Percentiles rank a stretch among this genome's conserved stretches.
Conservation (phyloP, 2,797 vertebrate genomes). For the Callimico goeldii region DNA sequence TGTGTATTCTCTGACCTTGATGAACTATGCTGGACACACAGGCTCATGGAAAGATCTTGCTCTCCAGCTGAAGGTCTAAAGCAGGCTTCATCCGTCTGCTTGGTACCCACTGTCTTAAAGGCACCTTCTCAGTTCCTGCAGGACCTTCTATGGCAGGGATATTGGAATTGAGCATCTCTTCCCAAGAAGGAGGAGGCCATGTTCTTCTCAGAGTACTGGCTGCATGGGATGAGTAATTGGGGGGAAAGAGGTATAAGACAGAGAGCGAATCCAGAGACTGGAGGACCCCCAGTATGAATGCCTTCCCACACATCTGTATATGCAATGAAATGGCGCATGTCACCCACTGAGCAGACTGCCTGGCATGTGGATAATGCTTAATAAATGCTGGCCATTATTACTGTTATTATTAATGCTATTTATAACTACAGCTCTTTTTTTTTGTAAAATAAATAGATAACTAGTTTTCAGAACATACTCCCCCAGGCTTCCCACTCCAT, state of each 20-base stretch:
- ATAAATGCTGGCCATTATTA: conserved; percentile 55
- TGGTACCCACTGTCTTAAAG: not conserved
- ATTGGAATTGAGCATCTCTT: not conserved
- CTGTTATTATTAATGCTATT: conserved; percentile 55
- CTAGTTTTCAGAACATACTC: conserved; percentile 40
- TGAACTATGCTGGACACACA: not conserved
- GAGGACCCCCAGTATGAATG: fast-evolving
- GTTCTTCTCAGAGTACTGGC: not conserved
- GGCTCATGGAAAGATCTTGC: not conserved
- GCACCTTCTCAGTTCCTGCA: not conserved
- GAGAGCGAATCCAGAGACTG: not conserved
- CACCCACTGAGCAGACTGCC: not conserved
- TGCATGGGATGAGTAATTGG: not conserved
- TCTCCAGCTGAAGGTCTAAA: not conserved
- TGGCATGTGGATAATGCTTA: not conserved
- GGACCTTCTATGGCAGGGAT: not conserved
- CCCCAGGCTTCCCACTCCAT: conserved; percentile 40
- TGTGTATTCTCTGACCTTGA: not conserved
- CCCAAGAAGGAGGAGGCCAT: not conserved
- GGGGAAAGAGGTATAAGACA: not conserved
- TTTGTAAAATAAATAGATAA: conserved; percentile 73
- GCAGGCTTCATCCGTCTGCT: not conserved
- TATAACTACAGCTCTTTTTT: conserved; percentile 47
- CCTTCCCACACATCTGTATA: fast-evolving
- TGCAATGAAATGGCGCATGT: not conserved